Evolutionary conservation across 1,140 invertebrate species (phyloP).

Genomic region (Drosophila mojavensis): DNA sequence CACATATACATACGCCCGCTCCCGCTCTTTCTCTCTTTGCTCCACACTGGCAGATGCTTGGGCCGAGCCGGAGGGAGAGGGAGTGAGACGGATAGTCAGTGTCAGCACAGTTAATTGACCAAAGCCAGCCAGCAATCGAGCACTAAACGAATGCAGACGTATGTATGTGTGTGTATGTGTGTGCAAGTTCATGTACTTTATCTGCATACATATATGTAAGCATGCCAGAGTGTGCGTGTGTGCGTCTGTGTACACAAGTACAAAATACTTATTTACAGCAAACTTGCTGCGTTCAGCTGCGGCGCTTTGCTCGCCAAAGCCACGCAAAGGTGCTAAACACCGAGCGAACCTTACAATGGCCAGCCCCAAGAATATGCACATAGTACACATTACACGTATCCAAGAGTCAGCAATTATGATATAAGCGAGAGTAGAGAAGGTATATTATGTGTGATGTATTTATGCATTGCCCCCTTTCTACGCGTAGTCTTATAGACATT

Average conservation of each 20-base stretch:
- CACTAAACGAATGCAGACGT: constrained; percentile 14
- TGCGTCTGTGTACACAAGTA: constrained; percentile 10
- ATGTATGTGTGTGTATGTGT: constrained; percentile 7
- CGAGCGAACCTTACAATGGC: constrained; percentile 9
- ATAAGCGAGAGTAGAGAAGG: background rate
- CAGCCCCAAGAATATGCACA: background rate
- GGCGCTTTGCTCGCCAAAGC: constrained; percentile 39
- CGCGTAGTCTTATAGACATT: background rate
- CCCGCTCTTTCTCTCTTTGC: too few species aligned
- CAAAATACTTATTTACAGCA: constrained; percentile 19
- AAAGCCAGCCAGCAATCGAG: constrained; percentile 40
- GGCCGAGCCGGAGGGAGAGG: background rate
- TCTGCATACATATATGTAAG: background rate
- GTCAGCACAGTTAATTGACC: constrained; percentile 72
- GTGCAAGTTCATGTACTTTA: background rate
- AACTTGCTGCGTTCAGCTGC: constrained; percentile 56
- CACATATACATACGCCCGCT: too few species aligned
- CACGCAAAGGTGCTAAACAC: constrained; percentile 23
- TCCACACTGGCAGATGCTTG: too few species aligned
- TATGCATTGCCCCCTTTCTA: constrained; percentile 1
- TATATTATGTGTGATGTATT: background rate
- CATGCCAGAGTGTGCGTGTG: constrained; percentile 3
- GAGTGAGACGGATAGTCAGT: constrained; percentile 24
- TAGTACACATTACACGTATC: background rate
- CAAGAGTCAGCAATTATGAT: constrained; percentile 7